phyloP scores from a whole-genome alignment of 2,797 vertebrate genomes.

The Caiman crocodilus region DNA sequence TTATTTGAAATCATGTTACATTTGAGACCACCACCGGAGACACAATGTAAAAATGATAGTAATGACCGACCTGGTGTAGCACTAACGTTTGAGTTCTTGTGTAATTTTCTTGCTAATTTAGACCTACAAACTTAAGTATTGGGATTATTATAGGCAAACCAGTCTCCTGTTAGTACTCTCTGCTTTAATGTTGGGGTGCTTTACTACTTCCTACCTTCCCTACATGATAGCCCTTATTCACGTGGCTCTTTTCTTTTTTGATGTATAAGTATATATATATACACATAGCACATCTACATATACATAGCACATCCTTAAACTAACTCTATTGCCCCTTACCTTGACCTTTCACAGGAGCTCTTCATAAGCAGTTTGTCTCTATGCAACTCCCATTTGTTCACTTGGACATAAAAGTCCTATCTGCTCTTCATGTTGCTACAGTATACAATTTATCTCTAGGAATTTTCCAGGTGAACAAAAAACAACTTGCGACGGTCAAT shows the following conservation, averaged over 20 bases:
- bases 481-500: neutral
- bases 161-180: accelerated
- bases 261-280: accelerated
- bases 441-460: neutral
- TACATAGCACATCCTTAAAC: accelerated
- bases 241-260: neutral
- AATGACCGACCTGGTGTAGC: neutral
- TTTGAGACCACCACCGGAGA: neutral
- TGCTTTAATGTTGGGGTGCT: accelerated
- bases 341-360: neutral
- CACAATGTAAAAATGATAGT: neutral
- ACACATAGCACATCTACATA: accelerated
- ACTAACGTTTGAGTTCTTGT: neutral
- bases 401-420: neutral
- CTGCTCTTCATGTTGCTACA: neutral
- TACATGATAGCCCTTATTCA: neutral
- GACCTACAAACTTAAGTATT: neutral
- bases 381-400: accelerated
- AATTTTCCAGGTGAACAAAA: neutral
- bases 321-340: neutral
- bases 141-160: neutral
- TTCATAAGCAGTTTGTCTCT: accelerated
- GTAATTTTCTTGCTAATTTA: neutral
- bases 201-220: neutral
- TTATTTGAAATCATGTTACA: neutral